Conservation (phyloP, 2,113 vertebrate genomes). For the Crotalus tigris region DNA sequence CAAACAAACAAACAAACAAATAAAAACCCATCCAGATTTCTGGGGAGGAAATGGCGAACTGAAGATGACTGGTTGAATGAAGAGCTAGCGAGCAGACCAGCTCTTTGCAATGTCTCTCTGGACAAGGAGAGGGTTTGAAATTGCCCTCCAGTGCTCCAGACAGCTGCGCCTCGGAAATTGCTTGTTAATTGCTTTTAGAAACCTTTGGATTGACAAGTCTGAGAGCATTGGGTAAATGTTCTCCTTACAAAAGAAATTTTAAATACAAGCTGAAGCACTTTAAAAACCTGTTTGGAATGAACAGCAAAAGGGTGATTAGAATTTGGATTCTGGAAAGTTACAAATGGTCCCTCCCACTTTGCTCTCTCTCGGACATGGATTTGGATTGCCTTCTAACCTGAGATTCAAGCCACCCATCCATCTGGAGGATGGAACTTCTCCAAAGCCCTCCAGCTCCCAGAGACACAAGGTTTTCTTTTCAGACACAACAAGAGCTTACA, state of each 20-base stretch:
- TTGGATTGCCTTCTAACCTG: neutral
- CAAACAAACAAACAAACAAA: too few species aligned
- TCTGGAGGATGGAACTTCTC: neutral
- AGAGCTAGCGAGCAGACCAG: too few species aligned
- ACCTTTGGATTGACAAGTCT: neutral
- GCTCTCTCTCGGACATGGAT: neutral
- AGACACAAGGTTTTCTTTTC: neutral
- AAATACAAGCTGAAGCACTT: neutral
- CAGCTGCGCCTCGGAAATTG: neutral
- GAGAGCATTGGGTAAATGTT: neutral
- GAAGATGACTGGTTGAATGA: too few species aligned
- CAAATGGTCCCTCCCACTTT: neutral
- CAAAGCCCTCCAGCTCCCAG: too few species aligned
- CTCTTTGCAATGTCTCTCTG: neutral
- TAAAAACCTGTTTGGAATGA: neutral
- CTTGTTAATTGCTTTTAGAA: neutral
- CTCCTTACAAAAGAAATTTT: neutral
- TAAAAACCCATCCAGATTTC: neutral
- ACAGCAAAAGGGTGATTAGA: neutral
- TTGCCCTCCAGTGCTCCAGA: neutral
- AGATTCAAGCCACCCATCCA: neutral
- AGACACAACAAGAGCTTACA: conserved; percentile 70
- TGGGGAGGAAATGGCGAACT: neutral
- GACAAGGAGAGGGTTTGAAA: neutral
- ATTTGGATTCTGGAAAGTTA: neutral